Conservation (phyloP, 2,113 vertebrate species). For the Seriola aureovittata region DNA sequence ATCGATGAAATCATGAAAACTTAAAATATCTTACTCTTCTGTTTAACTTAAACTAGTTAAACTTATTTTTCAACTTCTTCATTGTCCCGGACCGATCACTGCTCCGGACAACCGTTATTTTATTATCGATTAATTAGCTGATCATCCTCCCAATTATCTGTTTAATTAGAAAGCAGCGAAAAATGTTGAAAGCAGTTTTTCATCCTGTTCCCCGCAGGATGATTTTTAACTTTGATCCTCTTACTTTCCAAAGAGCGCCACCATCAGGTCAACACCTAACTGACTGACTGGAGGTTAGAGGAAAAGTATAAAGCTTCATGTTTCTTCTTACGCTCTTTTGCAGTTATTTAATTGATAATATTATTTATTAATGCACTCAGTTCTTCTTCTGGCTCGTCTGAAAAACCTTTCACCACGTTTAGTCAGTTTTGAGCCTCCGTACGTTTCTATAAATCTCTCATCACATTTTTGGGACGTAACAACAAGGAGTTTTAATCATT, state of each 20-base stretch:
- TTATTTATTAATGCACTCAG: background rate
- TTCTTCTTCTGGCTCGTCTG: background rate
- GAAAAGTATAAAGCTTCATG: background rate
- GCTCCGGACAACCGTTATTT: too few relatives aligned
- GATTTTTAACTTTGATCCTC: too few relatives aligned
- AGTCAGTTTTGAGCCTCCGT: conserved; percentile 17
- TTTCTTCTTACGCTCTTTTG: background rate
- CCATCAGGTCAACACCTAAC: too few relatives aligned
- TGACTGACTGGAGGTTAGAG: background rate
- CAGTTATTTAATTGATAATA: background rate
- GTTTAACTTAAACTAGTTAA: too few relatives aligned
- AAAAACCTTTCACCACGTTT: background rate
- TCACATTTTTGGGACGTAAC: conserved; percentile 36
- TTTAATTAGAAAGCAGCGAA: too few relatives aligned
- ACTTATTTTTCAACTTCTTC: too few relatives aligned
- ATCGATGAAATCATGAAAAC: background rate
- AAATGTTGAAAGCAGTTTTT: too few relatives aligned
- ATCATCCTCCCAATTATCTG: too few relatives aligned
- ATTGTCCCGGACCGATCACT: background rate
- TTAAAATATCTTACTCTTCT: background rate
- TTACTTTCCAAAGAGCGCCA: too few relatives aligned
- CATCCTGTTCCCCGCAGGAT: too few relatives aligned
- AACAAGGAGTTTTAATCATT: conserved; percentile 21
- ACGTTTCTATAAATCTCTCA: background rate
- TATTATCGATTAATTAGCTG: too few relatives aligned